These are phyloP conservation scores for Morone saxatilis DNA, from an alignment of 2,113 vertebrate genomes.

Conservation along the genomic window DNA sequence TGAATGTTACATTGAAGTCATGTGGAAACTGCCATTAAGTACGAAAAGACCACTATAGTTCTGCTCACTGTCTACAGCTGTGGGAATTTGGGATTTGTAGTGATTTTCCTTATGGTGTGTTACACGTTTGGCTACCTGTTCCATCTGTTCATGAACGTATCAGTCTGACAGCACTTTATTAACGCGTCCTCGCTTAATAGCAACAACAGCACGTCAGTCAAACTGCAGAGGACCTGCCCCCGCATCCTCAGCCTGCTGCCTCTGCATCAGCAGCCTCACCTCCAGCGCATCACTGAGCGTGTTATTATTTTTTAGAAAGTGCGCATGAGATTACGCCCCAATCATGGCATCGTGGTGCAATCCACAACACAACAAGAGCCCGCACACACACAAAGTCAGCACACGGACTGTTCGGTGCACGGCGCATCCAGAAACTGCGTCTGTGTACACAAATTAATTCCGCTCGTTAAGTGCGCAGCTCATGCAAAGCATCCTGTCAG, in stretches of 20 bases:
- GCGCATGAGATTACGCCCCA: conserved; percentile 78
- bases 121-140: conserved; percentile 54
- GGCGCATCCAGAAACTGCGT: conserved; percentile 16
- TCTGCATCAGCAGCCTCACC: conserved; percentile 61
- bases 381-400: conserved; percentile 31
- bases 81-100: conserved; percentile 43
- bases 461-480: conserved; percentile 33
- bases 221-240: conserved; percentile 47
- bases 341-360: conserved; percentile 60
- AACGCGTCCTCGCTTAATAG: conserved; percentile 25
- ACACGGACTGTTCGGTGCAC: not conserved
- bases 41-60: not conserved
- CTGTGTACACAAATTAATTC: conserved; percentile 2
- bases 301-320: conserved; percentile 70
- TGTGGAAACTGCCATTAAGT: conserved; percentile 7
- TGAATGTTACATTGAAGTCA: not conserved
- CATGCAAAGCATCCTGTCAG: conserved; percentile 58
- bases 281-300: conserved; percentile 61
- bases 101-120: conserved; percentile 21
- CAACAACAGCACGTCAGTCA: conserved; percentile 46
- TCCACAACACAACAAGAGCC: conserved; percentile 30
- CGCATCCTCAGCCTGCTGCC: conserved; percentile 51
- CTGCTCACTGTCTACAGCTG: conserved; percentile 23
- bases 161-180: conserved; percentile 51
- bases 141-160: conserved; percentile 38